These are phyloP conservation scores for Eclectus roratus DNA, from an alignment of 2,113 vertebrate species.

Conservation along the genomic window DNA sequence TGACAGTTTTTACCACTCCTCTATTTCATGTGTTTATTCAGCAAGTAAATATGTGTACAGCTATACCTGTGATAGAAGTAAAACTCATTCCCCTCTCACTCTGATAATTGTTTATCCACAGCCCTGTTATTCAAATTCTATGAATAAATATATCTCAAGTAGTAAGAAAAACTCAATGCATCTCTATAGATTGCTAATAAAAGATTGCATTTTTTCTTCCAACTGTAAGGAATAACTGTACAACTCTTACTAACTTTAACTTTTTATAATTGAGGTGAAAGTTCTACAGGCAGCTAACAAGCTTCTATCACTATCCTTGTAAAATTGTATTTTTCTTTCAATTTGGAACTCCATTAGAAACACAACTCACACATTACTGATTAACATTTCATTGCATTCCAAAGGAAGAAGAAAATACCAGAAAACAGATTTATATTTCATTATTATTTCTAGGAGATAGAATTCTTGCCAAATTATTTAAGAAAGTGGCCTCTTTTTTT, in stretches of 20 bases:
- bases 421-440: not conserved
- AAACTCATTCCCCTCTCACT: not conserved
- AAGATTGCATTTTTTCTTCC: accelerated
- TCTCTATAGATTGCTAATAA: not conserved
- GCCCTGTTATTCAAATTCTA: not conserved
- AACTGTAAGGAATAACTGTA: not conserved
- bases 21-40: not conserved
- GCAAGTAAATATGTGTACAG: not conserved
- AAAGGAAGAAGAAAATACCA: not conserved
- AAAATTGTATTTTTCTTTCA: not conserved
- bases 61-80: not conserved
- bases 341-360: not conserved
- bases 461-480: not conserved
- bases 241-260: not conserved
- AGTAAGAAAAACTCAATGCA: not conserved
- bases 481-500: not conserved
- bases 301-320: not conserved
- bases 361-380: not conserved
- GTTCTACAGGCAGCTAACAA: not conserved
- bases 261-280: not conserved
- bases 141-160: not conserved
- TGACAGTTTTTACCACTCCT: not conserved
- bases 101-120: not conserved
- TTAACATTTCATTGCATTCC: not conserved
- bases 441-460: not conserved